Evolutionary conservation across 2,888 invertebrate species (phyloP), one percentile per base, ranked within the genome.

Genomic region (Chalcis sispes): DNA sequence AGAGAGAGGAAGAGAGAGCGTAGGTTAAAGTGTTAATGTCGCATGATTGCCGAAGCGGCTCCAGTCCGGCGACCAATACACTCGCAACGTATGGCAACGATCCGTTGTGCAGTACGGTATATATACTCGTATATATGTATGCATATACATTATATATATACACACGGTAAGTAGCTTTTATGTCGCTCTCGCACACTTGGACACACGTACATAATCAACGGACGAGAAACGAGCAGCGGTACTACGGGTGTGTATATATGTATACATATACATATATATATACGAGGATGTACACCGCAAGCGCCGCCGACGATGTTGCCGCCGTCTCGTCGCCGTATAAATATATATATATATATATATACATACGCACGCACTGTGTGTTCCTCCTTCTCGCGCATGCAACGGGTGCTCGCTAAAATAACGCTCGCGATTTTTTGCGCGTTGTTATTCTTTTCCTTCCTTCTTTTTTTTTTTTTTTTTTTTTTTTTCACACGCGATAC

Each of bases 11-110:
- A 18, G 61, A 7, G 36, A 15, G 52, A 18, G 18, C 46, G 36
- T 84, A 81, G 84, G 83, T 85, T 85, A 84, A 84, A 85, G 84
- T 83, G 83, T 84, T 86, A 85, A 86, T 85, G 84, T 81, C 78
- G 83, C 82, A 82, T 83, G 83, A 86, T 85, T 84, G 84, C 83
- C 82, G 79, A 36, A 80, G 78, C 79, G 83, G 83, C 85, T 84
- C 86, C 84, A 83, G 80, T 70, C 80, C 75, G 83, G 79, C 84
- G 82, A 80, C 78, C 79, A 77, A 72, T 72, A 70, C 77, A 46
- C 36, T 20, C 36, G n/a, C n/a, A n/a, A n/a, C n/a, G n/a, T n/a
- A n/a, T n/a, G n/a, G n/a, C n/a, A n/a, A n/a, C n/a, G n/a, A n/a
- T n/a, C n/a, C n/a, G n/a, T 15, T 8, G 48, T 23, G 50, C 18